Base-by-base conservation (phyloP, 2,113 vertebrate species). In the Pygoscelis adeliae region DNA sequence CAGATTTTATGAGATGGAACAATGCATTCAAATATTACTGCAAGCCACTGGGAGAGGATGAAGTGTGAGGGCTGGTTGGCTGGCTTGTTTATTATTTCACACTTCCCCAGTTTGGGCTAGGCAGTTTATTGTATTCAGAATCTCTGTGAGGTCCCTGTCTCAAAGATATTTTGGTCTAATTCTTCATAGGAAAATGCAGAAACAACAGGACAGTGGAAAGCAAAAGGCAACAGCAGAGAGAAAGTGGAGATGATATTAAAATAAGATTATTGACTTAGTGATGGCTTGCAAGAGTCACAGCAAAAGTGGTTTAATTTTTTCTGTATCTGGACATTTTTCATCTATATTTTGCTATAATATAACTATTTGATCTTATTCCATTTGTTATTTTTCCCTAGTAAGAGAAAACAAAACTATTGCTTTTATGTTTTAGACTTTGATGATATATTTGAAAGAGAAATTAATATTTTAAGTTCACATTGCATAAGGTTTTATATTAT, bases 1-100 rank as follows among this genome's bases (percentile, higher is more conserved):
- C 89, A 93, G 65, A 76, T 85, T 97, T 96, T 95, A 95, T 92
- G 87, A 92, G 82, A 96, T 80, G 62, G 70, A 94, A 83, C 74
- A 91, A 85, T 78, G 63, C 71, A 95, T 90, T 95, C 46, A 88
- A 90, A 92, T 95, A 86, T 53, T 69, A 83, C 90, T 88, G 67
- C 62, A 73, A 90, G 50, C 58, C 63, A 83, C 79, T 80, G 74
- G 81, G 87, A 96, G 66, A 94, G 88, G 78, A 91, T 76, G 87
- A 85, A 86, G 85, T 85, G 58, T 53, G 66, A 85, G 92, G 58
- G 49, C 30, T 92, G 78, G 66, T 65, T 92, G 53, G 61, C 22
- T 76, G 71, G 11, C 58, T 88, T 93, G 90, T 94, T 96, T 92
- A 72, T 94, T 93, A 62, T 86, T 93, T 97, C 58, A 85, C 83